Conservation (phyloP, 2,888 invertebrate genomes). For the Panzeria rudis region DNA sequence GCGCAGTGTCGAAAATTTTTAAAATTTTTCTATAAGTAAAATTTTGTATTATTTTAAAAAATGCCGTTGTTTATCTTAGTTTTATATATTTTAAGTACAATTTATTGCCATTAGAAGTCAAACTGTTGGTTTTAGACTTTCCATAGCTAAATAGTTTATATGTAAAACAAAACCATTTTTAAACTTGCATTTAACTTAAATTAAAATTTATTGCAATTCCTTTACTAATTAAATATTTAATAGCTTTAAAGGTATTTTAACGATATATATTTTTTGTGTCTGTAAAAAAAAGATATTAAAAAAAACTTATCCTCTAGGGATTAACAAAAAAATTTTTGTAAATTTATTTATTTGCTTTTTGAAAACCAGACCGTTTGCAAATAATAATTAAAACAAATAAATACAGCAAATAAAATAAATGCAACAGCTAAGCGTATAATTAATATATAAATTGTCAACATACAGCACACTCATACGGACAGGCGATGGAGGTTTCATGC, state of each 20-base stretch:
- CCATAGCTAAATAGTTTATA: not conserved
- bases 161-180: not conserved
- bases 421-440: constrained; percentile 66
- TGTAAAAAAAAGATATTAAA: not conserved
- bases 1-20: too few species aligned
- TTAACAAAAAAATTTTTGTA: constrained; percentile 50
- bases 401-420: constrained; percentile 51
- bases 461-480: constrained; percentile 9
- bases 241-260: constrained; percentile 34
- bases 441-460: constrained; percentile 69
- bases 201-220: not conserved
- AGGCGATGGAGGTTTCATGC: not conserved
- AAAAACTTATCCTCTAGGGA: constrained; percentile 24
- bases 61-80: too few species aligned
- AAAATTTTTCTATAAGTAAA: too few species aligned
- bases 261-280: not conserved
- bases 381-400: constrained; percentile 68
- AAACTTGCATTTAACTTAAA: constrained; percentile 3
- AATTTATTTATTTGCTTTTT: constrained; percentile 61
- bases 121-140: not conserved
- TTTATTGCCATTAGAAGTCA: not conserved
- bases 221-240: constrained; percentile 22
- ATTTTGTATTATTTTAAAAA: too few species aligned
- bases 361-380: constrained; percentile 64
- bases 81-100: too few species aligned